Base-by-base conservation (phyloP, 2,113 vertebrate species). In the Festucalex cinctus region DNA sequence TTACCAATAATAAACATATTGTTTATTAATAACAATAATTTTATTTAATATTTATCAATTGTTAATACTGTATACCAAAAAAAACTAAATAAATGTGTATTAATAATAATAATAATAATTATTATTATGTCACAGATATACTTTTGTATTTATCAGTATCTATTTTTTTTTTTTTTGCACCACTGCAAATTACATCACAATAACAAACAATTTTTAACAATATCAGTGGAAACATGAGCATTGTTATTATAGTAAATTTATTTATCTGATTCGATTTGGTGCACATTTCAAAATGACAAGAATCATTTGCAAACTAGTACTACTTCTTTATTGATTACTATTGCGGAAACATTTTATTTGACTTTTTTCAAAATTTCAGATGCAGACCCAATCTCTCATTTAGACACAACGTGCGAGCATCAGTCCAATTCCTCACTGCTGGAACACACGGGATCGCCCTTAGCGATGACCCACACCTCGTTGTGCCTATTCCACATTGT, bases 381-480 rank as follows among this genome's bases (percentile, higher is more conserved):
- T 9, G 6, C 14, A 3, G n/a, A 17, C 6, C 39, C 41, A 28
- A 12, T 32, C 19, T 14, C 9, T 14, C 6, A 19, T 49, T 12
- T 28, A 37, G 62, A 4, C 9, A 20, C 16, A 20, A 28, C 19
- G 1, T 19, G 63, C 7, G 17, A 1, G n/a, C 22, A 24, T 49
- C 43, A 28, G 44, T 24, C 10, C 39, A 22, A 0, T 32, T 82
- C 63, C 63, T 80, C 68, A 39, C 70, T 81, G 56, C 65, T 54
- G 77, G 22, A n/a, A 28, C 87, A 87, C 16, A 63, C 62, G 0
- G 71, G 75, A 0, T 79, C 62, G 6, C 17, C 91, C 24, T 77
- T 26, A 6, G 28, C 78, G 7, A 81, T 8, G 44, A 74, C 86
- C 92, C 92, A 93, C 54, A 87, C 90, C 76, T 93, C 92, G 19